phyloP scores from a whole-genome alignment of 53 echinoderm and acorn worm species.

The Zoroaster sp. region DNA sequence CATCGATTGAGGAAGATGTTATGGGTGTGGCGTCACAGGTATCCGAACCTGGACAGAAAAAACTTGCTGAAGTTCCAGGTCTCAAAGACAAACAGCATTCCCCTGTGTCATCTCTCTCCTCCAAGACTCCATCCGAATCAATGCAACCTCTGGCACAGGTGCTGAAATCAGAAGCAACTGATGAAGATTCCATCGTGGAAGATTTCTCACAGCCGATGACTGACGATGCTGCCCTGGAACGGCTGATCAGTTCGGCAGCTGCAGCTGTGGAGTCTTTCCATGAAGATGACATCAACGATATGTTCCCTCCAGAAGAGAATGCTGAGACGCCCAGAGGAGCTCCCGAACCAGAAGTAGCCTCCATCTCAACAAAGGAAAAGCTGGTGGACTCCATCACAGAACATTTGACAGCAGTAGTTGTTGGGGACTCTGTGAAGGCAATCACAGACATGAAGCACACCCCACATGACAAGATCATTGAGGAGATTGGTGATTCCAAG shows the following conservation, averaged over 20 bases:
- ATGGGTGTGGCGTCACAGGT: slow-evolving; percentile 66
- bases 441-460: slow-evolving; percentile 62
- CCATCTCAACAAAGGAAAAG: slow-evolving; percentile 33
- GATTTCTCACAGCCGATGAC: slow-evolving; percentile 78
- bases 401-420: slow-evolving; percentile 65
- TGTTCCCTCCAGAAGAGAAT: slow-evolving; percentile 33
- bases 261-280: slow-evolving; percentile 95
- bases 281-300: slow-evolving; percentile 65
- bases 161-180: slow-evolving; percentile 68
- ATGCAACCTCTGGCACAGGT: slow-evolving; percentile 17
- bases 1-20: slow-evolving; percentile 74
- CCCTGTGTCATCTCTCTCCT: slow-evolving; percentile 62
- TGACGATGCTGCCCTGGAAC: slow-evolving; percentile 89
- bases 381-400: slow-evolving; percentile 83
- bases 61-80: neutral
- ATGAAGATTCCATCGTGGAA: slow-evolving; percentile 72
- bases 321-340: slow-evolving; percentile 80
- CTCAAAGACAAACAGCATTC: slow-evolving; percentile 57
- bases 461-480: slow-evolving; percentile 1
- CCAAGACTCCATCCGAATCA: slow-evolving; percentile 44
- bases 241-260: slow-evolving; percentile 83
- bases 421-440: slow-evolving; percentile 68
- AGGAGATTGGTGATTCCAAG: neutral
- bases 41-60: slow-evolving; percentile 17
- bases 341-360: slow-evolving; percentile 49